Conservation (phyloP, 2,113 vertebrate species). For the Gorsachius goisagi region DNA sequence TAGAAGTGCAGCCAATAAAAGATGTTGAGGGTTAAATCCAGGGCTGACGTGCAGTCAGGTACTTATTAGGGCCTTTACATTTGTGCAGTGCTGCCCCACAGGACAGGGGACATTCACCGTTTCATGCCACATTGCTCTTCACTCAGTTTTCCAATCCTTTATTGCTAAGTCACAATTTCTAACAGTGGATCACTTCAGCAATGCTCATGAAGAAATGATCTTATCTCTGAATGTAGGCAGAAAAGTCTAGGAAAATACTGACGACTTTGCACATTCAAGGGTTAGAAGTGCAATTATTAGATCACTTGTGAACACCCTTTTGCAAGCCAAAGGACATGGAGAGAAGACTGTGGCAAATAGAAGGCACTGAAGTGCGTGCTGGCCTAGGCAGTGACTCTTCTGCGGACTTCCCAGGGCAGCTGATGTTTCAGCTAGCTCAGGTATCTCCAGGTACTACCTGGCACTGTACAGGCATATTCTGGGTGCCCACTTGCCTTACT, state of each 20-base stretch:
- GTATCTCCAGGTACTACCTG: not conserved
- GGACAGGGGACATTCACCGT: not conserved
- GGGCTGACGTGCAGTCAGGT: not conserved
- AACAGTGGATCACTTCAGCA: not conserved
- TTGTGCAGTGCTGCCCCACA: not conserved
- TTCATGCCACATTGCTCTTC: not conserved
- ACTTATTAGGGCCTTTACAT: not conserved
- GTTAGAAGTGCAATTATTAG: not conserved
- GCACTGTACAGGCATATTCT: not conserved
- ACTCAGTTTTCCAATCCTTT: not conserved
- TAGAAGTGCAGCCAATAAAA: not conserved
- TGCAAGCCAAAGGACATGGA: not conserved
- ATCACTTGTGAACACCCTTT: not conserved
- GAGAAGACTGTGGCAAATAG: not conserved
- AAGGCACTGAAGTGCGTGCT: not conserved
- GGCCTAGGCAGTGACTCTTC: not conserved
- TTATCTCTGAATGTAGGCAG: not conserved
- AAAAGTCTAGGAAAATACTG: not conserved
- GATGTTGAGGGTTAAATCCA: not conserved
- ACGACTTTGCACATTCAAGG: not conserved
- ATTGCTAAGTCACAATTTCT: not conserved
- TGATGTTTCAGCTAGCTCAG: not conserved
- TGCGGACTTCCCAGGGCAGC: not conserved
- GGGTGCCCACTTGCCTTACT: not conserved
- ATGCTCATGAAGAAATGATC: not conserved